Percentiles rank a stretch among this genome's conserved stretches.
Conservation (phyloP, 2,797 vertebrate genomes). For the Nasua narica region DNA sequence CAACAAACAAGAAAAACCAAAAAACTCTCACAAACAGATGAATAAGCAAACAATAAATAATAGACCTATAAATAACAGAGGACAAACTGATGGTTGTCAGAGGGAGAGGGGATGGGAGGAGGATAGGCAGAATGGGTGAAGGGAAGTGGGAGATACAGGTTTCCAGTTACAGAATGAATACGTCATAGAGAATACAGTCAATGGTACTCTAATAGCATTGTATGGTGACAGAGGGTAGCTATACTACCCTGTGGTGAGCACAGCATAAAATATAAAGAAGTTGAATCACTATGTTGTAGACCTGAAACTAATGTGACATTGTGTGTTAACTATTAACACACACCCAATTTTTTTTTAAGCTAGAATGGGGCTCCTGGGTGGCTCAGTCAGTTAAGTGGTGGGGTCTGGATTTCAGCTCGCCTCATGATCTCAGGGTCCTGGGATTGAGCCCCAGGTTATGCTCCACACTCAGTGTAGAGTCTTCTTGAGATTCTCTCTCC, state of each 20-base stretch:
- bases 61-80: not conserved
- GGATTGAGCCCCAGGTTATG: not conserved
- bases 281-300: not conserved
- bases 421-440: not conserved
- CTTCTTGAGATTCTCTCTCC: not conserved
- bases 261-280: not conserved
- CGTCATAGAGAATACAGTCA: not conserved
- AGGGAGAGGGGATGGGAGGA: not conserved
- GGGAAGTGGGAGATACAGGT: not conserved
- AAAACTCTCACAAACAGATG: not conserved
- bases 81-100: not conserved
- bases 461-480: not conserved
- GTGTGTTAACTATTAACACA: not conserved
- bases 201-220: not conserved
- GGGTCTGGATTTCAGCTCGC: not conserved
- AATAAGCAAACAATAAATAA: not conserved
- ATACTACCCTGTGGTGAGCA: not conserved
- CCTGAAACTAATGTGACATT: not conserved
- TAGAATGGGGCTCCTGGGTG: not conserved
- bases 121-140: not conserved
- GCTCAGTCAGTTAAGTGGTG: not conserved
- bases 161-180: not conserved
- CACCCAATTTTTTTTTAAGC: not conserved
- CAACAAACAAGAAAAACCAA: not conserved
- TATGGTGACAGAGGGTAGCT: not conserved